Evolutionary conservation across 2,113 vertebrate genomes (phyloP).

Genomic region (crab-eating macaque (Macaca fascicularis)): T2T-MFA8v1.1 NC_088380.1:133831501-133832000

Average conservation of each 20-base stretch:
- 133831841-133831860: neutral
- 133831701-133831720: neutral
- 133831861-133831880: neutral
- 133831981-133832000: neutral
- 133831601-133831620: neutral
- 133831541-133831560: constrained; percentile 10
- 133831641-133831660: neutral
- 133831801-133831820: neutral
- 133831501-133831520: neutral
- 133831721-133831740: neutral
- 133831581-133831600: neutral
- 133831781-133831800: neutral
- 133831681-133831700: neutral
- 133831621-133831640: neutral
- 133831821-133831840: neutral
- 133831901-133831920: neutral
- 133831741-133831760: neutral
- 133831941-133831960: neutral
- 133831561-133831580: neutral
- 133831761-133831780: neutral
- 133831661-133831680: neutral
- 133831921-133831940: neutral
- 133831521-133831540: neutral
- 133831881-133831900: neutral
- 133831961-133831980: neutral